These are phyloP conservation scores for Lycodopsis pacificus DNA, from an alignment of 2,797 vertebrate species.

Conservation along the genomic window DNA sequence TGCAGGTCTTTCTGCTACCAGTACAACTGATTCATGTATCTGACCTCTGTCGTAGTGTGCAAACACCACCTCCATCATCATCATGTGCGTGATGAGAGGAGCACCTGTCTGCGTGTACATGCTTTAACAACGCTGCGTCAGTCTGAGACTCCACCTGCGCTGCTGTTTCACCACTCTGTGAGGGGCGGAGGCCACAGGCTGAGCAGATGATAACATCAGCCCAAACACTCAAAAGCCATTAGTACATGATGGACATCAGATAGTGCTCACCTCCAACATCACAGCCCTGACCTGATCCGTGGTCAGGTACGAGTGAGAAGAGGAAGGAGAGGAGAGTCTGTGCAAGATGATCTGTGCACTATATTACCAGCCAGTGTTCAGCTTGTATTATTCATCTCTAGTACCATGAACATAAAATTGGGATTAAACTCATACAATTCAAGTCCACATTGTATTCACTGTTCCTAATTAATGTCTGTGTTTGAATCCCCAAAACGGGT, in stretches of 20 bases:
- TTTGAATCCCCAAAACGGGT: background rate
- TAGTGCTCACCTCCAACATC: slow-evolving; percentile 33
- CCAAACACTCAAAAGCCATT: slow-evolving; percentile 32
- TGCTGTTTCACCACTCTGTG: background rate
- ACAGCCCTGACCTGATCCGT: slow-evolving; percentile 6
- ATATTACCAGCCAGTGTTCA: background rate
- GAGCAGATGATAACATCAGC: slow-evolving; percentile 34
- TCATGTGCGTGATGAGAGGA: background rate
- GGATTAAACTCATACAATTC: background rate
- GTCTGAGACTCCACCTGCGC: background rate
- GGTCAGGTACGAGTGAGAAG: background rate
- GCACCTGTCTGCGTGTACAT: background rate
- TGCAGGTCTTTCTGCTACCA: background rate
- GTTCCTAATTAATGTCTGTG: background rate
- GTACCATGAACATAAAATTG: background rate
- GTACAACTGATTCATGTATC: background rate
- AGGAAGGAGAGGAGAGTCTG: background rate
- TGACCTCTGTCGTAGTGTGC: background rate
- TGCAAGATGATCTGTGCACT: background rate
- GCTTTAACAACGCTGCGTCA: slow-evolving; percentile 3
- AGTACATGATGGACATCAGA: slow-evolving; percentile 27
- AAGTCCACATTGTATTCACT: background rate
- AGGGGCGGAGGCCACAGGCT: background rate
- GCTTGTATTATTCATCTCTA: background rate
- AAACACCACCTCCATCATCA: background rate